Evolutionary conservation across 2,113 vertebrate genomes (phyloP).

Genomic region (Hemichromis elongatus): DNA sequence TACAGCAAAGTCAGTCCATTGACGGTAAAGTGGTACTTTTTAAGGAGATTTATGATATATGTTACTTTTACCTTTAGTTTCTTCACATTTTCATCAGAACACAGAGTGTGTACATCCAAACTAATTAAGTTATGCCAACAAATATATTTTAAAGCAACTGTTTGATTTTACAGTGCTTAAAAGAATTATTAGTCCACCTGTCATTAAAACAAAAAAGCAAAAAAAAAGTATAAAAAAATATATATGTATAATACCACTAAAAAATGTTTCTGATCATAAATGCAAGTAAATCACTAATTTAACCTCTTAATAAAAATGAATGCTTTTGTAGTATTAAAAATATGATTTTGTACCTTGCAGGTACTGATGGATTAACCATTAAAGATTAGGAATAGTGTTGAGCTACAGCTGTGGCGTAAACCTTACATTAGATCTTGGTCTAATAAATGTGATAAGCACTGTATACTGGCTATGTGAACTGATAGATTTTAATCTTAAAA

Average conservation of each 20-base stretch:
- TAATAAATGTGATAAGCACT: background rate
- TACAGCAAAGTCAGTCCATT: background rate
- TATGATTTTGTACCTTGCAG: background rate
- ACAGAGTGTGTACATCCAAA: background rate
- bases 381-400: too few relatives aligned
- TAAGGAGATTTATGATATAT: background rate
- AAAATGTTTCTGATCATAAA: background rate
- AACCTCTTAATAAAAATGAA: background rate
- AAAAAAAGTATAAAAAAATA: background rate
- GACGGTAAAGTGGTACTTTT: background rate
- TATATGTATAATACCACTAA: background rate
- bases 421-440: background rate
- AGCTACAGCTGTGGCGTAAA: background rate
- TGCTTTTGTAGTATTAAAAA: background rate
- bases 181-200: background rate
- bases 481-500: background rate
- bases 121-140: background rate
- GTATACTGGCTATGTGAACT: background rate
- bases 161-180: background rate
- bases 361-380: background rate
- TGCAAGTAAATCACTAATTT: background rate
- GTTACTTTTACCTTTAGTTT: background rate
- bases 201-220: background rate
- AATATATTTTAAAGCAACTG: background rate
- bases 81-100: background rate